Base-by-base conservation (phyloP, 2,888 invertebrate genomes). In the Caradrina kadenii region DNA sequence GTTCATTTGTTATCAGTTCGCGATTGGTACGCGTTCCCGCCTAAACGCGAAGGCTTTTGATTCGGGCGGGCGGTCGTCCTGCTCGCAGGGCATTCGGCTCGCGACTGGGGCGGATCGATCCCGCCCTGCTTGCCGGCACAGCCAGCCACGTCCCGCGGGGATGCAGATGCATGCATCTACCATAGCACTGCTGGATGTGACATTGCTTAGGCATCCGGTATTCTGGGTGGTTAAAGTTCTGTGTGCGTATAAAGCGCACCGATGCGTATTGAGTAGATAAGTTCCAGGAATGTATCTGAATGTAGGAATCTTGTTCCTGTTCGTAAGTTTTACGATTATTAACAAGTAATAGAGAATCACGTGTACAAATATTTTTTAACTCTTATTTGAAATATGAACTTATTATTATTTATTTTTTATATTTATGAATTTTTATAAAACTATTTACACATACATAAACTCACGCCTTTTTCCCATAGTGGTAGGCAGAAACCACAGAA, bases 51-150 rank as follows among this genome's bases (percentile, higher is more conserved):
- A 92, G 93, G 92, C 90, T 92, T 89, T 85, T 83, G 73, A 77
- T 75, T 68, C 88, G 89, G 91, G 90, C 92, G 90, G 90, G 88
- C 89, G 87, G 87, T 89, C 88, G 91, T 89, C 85, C 81, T 85
- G 83, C 84, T 86, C 83, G 82, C 80, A 82, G 89, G 88, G 89
- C 92, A 91, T 73, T 83, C 92, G 90, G 88, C 86, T 89, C 90
- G 87, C 92, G 92, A 94, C 95, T 95, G 94, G 93, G 92, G 90
- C 89, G 91, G 93, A 93, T 92, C 92, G 93, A 93, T 92, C 89
- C 91, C 91, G 90, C 92, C 92, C 91, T 90, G 87, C 81, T 76
- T 83, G 84, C 83, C 85, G 83, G 85, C 82, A 86, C 83, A 84
- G 76, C 88, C 87, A 85, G 78, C 81, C 75, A 84, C 84, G 88